A percentile compares a stretch with the other conserved stretches of the same genome.
Evolutionary conservation across 2,888 invertebrate species (phyloP).

Genomic region (Seira ritae): DNA sequence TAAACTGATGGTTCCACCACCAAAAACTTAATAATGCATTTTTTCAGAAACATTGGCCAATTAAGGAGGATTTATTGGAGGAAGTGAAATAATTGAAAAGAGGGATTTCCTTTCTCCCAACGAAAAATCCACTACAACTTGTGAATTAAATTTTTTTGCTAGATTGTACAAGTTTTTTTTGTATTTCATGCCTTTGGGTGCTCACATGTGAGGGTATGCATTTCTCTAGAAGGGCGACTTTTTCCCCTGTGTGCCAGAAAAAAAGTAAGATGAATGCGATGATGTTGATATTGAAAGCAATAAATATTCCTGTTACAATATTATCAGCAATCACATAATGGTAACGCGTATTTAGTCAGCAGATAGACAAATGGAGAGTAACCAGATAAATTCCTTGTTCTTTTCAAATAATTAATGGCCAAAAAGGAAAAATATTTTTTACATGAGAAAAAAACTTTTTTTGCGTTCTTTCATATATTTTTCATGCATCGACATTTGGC

Average conservation of each 20-base stretch:
- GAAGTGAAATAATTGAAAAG: slow-evolving; percentile 46
- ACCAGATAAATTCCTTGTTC: slow-evolving; percentile 8
- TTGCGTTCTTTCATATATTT: not conserved
- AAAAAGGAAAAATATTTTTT: not conserved
- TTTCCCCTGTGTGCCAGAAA: slow-evolving; percentile 1
- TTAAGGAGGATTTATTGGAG: slow-evolving; percentile 64
- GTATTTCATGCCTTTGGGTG: not conserved
- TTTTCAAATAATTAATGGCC: slow-evolving; percentile 5
- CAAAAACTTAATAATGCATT: slow-evolving; percentile 20
- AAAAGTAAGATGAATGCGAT: slow-evolving; percentile 42
- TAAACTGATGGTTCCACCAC: not conserved
- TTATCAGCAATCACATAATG: slow-evolving; percentile 21
- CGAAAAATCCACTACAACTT: not conserved
- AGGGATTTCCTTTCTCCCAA: slow-evolving; percentile 34
- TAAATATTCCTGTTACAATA: slow-evolving; percentile 39
- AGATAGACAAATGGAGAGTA: slow-evolving; percentile 20
- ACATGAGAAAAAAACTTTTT: not conserved
- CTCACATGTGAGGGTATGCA: not conserved
- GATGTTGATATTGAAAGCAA: slow-evolving; percentile 26
- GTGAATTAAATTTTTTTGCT: not conserved
- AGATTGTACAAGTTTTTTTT: not conserved
- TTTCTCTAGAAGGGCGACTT: slow-evolving; percentile 17
- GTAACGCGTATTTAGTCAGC: slow-evolving; percentile 15
- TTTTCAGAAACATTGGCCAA: slow-evolving; percentile 39
- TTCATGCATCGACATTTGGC: slow-evolving; percentile 23